These are phyloP conservation scores for Gallinago jamesoni DNA, from an alignment of 2,113 vertebrate species.

Conservation along the genomic window DNA sequence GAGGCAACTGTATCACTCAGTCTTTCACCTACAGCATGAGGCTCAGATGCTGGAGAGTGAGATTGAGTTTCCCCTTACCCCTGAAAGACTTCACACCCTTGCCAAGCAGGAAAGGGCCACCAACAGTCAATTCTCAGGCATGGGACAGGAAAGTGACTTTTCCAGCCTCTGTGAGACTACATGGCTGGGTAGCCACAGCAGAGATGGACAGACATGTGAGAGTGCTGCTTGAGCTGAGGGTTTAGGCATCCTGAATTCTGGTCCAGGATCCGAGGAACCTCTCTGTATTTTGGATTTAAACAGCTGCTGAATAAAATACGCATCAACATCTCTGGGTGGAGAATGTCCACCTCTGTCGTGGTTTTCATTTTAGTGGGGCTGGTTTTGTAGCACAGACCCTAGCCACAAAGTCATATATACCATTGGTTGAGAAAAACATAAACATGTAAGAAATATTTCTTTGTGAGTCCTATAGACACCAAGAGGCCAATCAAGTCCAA, in stretches of 20 bases:
- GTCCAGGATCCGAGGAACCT: not conserved
- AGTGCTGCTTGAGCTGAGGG: not conserved
- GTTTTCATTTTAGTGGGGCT: not conserved
- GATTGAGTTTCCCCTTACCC: not conserved
- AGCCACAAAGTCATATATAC: not conserved
- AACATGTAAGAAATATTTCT: not conserved
- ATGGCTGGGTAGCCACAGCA: not conserved
- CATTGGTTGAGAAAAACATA: not conserved
- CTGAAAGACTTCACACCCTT: not conserved
- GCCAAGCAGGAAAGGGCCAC: not conserved
- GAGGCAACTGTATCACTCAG: not conserved
- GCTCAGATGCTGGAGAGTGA: not conserved
- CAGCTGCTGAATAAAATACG: not conserved
- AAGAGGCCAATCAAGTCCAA: not conserved
- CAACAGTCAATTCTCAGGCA: not conserved
- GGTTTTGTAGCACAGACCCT: not conserved
- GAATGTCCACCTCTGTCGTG: not conserved
- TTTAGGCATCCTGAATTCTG: not conserved
- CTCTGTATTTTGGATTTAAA: not conserved
- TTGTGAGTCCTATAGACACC: not conserved
- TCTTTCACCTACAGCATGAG: not conserved
- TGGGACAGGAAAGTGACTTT: not conserved
- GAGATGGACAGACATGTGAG: rapidly evolving
- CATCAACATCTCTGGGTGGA: not conserved
- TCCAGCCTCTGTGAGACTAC: not conserved